Evolutionary conservation across 2,113 vertebrate species (phyloP), one percentile per base, ranked within the genome.

Genomic region (Gadus macrocephalus): DNA sequence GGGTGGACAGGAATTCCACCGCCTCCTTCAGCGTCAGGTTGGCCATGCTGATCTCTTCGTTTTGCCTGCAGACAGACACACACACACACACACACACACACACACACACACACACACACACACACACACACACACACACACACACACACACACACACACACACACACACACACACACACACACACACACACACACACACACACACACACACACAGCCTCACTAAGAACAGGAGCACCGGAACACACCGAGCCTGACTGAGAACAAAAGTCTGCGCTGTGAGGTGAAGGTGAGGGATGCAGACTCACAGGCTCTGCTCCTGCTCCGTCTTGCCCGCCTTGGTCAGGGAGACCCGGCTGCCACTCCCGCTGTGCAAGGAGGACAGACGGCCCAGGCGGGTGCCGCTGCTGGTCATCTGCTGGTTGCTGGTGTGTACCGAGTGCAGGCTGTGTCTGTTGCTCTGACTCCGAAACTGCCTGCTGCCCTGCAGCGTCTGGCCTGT

Each of bases 11-110:
- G 61, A 89, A 88, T 12, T 91, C 89, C 56, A 98, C 93, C 0
- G 96, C 96, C 81, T 93, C 91, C 70, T 92, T 88, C 1, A 98
- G 88, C 72, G 92, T 95, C 81, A 97, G 75, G 1, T 91, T 87
- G 0, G 78, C 70, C 0, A 90, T 76, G 0, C 84, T 80, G 0
- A 83, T 85, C 1, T 84, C 88, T 69, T 78, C 4, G 86, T 87
- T 68, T 81, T 88, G 76, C 74, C 49, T 17, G 15, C 19, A 72
- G 16, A 92, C 14, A 35, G 11, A 0, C 3, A 66, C 1, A 14
- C 35, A 22, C 12, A 53, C 68, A 11, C 12, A 2, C 42, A 11
- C 42, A 49, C 42, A 49, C 42, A 14, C 42, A 49, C 42, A 49
- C 12, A n/a, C n/a, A n/a, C n/a, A n/a, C 31, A 35, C 31, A 35